These are phyloP conservation scores for Eulemur rubriventer DNA, from an alignment of 2,797 vertebrate species.

Conservation along the genomic window DNA sequence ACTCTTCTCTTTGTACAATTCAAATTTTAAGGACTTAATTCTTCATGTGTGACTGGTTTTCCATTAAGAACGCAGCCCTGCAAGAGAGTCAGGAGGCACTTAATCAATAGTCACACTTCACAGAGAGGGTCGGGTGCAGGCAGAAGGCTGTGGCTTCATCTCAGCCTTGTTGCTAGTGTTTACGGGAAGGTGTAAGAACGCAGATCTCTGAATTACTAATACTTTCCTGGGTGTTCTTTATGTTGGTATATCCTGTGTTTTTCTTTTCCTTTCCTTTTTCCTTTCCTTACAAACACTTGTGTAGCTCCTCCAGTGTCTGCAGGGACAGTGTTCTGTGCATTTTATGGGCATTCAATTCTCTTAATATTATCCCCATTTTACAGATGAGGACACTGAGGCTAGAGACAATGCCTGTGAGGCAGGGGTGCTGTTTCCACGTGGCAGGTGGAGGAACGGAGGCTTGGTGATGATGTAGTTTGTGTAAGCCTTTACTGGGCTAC, in stretches of 20 bases:
- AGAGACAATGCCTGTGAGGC: background rate
- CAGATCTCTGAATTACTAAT: background rate
- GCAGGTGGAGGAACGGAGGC: background rate
- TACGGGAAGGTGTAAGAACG: background rate
- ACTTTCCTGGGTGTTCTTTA: background rate
- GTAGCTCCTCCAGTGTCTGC: background rate
- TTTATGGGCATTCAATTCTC: background rate
- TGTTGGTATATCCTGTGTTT: background rate
- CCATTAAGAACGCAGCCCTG: background rate
- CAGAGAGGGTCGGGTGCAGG: background rate
- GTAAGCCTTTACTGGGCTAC: background rate
- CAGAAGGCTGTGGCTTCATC: background rate
- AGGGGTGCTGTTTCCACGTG: background rate
- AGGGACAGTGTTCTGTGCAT: background rate
- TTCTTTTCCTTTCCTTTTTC: background rate
- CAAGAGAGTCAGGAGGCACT: background rate
- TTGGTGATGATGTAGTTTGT: background rate
- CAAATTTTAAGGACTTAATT: background rate
- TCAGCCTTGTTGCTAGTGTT: background rate
- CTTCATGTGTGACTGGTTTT: background rate
- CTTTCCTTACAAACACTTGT: background rate
- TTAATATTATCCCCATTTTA: background rate
- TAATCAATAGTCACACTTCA: background rate
- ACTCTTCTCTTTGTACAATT: conserved; percentile 17
- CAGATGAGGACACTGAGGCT: background rate